Evolutionary conservation across 2,113 vertebrate genomes (phyloP).

Genomic region (Dromiciops gliroides): DNA sequence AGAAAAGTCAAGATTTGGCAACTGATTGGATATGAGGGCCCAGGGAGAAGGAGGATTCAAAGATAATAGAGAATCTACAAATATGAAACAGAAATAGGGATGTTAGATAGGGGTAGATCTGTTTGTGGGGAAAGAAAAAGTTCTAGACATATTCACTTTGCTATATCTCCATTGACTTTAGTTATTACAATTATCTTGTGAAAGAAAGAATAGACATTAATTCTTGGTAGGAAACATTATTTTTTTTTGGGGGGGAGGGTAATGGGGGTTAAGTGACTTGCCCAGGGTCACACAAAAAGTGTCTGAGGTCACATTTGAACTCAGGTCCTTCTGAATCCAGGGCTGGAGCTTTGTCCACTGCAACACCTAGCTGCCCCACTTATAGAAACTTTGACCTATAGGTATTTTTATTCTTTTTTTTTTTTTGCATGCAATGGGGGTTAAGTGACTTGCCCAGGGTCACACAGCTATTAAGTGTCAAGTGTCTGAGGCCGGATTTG

Average conservation of each 20-base stretch:
- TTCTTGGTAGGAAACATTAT: not conserved
- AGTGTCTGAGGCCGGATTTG: too few species aligned
- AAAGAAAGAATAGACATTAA: not conserved
- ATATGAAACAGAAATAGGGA: not conserved
- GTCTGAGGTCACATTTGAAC: too few species aligned
- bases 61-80: not conserved
- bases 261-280: too few species aligned
- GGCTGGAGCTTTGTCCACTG: too few species aligned
- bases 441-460: too few species aligned
- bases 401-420: not conserved
- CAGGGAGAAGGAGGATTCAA: not conserved
- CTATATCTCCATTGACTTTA: not conserved
- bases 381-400: conserved; percentile 6
- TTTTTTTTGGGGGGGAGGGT: too few species aligned
- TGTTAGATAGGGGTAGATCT: not conserved
- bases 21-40: not conserved
- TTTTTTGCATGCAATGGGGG: too few species aligned
- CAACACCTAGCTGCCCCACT: too few species aligned
- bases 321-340: too few species aligned
- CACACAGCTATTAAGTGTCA: too few species aligned
- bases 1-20: not conserved
- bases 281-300: too few species aligned
- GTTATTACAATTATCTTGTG: not conserved
- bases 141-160: not conserved
- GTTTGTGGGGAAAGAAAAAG: not conserved